These are phyloP conservation scores for Sylvietta virens DNA, from an alignment of 2,113 vertebrate species.

Conservation along the genomic window DNA sequence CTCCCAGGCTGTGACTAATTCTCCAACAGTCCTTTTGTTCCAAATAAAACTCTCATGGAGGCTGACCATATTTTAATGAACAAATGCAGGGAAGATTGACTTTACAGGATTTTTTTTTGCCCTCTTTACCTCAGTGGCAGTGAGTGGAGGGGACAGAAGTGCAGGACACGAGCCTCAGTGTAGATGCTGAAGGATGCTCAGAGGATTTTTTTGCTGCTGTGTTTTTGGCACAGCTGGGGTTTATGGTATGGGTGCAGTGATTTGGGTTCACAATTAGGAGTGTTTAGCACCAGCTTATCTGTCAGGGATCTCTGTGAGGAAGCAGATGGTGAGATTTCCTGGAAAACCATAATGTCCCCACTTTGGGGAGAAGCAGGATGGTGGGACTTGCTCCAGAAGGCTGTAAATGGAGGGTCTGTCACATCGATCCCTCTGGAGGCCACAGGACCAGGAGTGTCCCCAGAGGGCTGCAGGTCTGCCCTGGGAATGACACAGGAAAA, in stretches of 20 bases:
- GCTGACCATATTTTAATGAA: constrained; percentile 45
- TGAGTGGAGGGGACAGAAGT: background rate
- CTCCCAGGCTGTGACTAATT: constrained; percentile 66
- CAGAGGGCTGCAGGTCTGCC: background rate
- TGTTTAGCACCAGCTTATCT: background rate
- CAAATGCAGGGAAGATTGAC: background rate
- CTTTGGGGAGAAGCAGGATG: background rate
- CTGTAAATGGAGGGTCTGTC: background rate
- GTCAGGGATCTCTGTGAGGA: background rate
- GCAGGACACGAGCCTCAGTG: background rate
- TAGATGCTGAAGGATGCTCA: background rate
- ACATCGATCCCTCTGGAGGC: background rate
- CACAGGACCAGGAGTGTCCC: background rate
- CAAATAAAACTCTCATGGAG: constrained; percentile 54
- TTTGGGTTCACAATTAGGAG: background rate
- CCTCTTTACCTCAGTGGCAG: background rate
- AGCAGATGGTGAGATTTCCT: background rate
- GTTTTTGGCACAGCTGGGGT: background rate
- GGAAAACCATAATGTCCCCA: background rate
- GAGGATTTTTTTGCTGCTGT: background rate
- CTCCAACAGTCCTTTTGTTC: constrained; percentile 20
- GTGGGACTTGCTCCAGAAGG: background rate
- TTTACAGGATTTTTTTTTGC: background rate
- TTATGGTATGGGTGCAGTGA: background rate
- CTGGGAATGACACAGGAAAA: background rate